A percentile compares a stretch with the other conserved stretches of the same genome.
Conservation (phyloP, 1,140 invertebrate species). For the Chironomus striatipennis region DNA sequence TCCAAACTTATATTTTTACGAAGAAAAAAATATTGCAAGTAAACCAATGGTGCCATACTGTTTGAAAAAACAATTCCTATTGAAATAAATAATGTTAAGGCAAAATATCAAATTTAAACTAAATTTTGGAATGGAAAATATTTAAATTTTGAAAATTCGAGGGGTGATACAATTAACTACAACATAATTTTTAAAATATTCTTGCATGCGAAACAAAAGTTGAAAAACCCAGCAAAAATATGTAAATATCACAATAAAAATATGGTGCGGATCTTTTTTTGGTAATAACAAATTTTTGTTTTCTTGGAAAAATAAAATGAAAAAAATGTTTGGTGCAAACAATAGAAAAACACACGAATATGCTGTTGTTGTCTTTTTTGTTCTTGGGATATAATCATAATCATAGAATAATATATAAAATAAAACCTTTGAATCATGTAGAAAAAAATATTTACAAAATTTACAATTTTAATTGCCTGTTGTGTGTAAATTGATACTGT, state of each 20-base stretch:
- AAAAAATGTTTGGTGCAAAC: background rate
- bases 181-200: background rate
- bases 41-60: slow-evolving; percentile 8
- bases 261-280: background rate
- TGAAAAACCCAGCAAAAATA: background rate
- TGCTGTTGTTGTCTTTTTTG: background rate
- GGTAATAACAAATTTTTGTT: background rate
- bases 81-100: background rate
- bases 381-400: background rate
- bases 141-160: background rate
- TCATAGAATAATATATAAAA: no score
- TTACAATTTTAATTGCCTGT: no score
- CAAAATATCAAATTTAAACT: no score
- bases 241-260: no score
- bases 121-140: no score
- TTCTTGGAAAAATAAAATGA: background rate
- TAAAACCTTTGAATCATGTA: no score
- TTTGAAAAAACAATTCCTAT: background rate
- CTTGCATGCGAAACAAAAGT: slow-evolving; percentile 7
- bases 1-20: no score
- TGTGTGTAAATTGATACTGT: no score
- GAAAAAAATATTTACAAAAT: no score
- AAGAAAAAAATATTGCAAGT: background rate
- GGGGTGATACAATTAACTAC: background rate
- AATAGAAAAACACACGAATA: background rate